phyloP scores from a whole-genome alignment of 2,888 invertebrate species.

The Drosophila falleni region DNA sequence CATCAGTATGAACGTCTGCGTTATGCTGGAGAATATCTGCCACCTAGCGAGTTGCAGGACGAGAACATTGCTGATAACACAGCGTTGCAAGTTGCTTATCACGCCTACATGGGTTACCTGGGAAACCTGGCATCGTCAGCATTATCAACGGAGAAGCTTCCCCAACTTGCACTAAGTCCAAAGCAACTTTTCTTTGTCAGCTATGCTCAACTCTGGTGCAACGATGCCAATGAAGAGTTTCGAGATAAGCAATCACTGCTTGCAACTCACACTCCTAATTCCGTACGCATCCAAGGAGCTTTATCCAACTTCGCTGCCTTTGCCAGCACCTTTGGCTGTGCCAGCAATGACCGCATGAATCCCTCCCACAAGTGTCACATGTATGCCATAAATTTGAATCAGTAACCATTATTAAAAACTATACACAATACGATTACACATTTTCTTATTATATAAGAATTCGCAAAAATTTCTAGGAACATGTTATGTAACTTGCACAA shows the following conservation, averaged over 20 bases:
- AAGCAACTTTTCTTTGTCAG: constrained; percentile 81
- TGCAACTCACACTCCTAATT: constrained; percentile 66
- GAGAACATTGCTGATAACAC: constrained; percentile 83
- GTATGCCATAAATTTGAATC: constrained; percentile 53
- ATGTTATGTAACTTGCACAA: no score
- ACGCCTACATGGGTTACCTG: constrained; percentile 75
- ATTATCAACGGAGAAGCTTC: constrained; percentile 69
- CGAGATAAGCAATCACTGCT: constrained; percentile 77
- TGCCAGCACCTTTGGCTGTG: constrained; percentile 73
- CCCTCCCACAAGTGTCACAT: constrained; percentile 75
- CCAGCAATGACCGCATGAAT: constrained; percentile 67
- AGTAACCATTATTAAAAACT: not conserved
- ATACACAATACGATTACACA: no score
- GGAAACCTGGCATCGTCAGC: constrained; percentile 32
- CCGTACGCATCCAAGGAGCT: constrained; percentile 78
- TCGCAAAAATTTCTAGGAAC: no score
- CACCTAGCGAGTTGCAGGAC: constrained; percentile 73
- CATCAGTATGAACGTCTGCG: constrained; percentile 78
- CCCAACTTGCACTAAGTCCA: constrained; percentile 71
- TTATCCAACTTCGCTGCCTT: constrained; percentile 78
- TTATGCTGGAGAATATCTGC: constrained; percentile 69
- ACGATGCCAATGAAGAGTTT: constrained; percentile 69
- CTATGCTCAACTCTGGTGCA: constrained; percentile 82
- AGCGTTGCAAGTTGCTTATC: constrained; percentile 82
- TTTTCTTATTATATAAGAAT: no score